Evolutionary conservation across 1,140 invertebrate genomes (phyloP).

Genomic region (Charaxes varanes): DNA sequence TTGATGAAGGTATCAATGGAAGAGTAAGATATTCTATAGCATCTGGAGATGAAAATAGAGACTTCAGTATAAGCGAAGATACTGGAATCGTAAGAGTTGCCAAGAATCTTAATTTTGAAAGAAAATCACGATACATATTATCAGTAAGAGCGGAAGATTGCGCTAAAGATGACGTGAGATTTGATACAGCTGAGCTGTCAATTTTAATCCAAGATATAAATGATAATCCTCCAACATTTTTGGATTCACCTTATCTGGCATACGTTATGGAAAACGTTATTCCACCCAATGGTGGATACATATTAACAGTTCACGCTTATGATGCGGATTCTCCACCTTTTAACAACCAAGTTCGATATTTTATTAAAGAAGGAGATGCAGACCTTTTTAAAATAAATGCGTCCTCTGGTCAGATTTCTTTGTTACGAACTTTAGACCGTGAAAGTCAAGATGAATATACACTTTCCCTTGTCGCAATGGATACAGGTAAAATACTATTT

Average conservation of each 20-base stretch:
- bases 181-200: conserved; percentile 83
- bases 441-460: conserved; percentile 88
- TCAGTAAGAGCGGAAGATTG: conserved; percentile 92
- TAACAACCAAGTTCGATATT: conserved; percentile 92
- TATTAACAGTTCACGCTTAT: conserved; percentile 87
- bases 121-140: conserved; percentile 87
- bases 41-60: conserved; percentile 91
- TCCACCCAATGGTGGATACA: conserved; percentile 83
- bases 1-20: conserved; percentile 92
- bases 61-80: conserved; percentile 93
- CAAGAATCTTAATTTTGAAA: conserved; percentile 94
- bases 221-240: conserved; percentile 94
- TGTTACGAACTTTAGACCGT: conserved; percentile 87
- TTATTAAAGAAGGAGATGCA: conserved; percentile 93
- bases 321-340: conserved; percentile 94
- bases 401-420: conserved; percentile 89
- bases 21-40: conserved; percentile 90
- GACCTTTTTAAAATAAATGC: conserved; percentile 92
- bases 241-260: conserved; percentile 92
- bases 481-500: conserved; percentile 86
- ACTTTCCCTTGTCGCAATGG: conserved; percentile 91
- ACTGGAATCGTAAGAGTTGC: conserved; percentile 91
- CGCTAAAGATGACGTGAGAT: conserved; percentile 78
- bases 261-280: conserved; percentile 95
- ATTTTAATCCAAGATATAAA: conserved; percentile 92